These are phyloP conservation scores for Apocrypta bakeri DNA, from an alignment of 1,140 invertebrate genomes.

Conservation along the genomic window DNA sequence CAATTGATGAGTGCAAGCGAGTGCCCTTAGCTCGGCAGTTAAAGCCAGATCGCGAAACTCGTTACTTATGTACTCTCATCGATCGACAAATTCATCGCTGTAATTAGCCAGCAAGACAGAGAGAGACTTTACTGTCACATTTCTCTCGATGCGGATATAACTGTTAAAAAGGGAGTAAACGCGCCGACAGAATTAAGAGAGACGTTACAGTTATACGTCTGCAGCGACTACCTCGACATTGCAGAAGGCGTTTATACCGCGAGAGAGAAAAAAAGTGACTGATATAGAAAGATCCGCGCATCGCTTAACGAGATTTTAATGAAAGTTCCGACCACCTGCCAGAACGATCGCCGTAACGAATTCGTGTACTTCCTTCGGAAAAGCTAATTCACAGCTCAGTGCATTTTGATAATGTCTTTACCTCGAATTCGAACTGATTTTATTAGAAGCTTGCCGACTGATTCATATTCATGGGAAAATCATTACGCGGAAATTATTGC, in stretches of 20 bases:
- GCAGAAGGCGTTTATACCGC: too few species aligned
- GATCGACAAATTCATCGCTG: slow-evolving; percentile 45
- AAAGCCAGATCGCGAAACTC: slow-evolving; percentile 19
- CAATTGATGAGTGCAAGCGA: slow-evolving; percentile 24
- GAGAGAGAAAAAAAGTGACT: not conserved
- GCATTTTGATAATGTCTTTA: not conserved
- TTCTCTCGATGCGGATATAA: slow-evolving; percentile 28
- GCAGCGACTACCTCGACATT: not conserved
- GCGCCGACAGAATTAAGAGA: slow-evolving; percentile 20
- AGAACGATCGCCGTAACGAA: slow-evolving; percentile 28
- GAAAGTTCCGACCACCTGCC: slow-evolving; percentile 52
- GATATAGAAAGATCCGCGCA: not conserved
- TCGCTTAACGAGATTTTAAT: slow-evolving; percentile 62
- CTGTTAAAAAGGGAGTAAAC: slow-evolving; percentile 24
- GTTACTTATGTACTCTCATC: slow-evolving; percentile 41
- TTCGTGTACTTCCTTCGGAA: not conserved
- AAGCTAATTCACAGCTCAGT: not conserved
- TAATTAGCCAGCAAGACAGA: slow-evolving; percentile 35
- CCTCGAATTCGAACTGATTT: not conserved
- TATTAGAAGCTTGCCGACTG: not conserved
- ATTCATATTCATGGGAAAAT: not conserved
- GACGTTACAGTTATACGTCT: slow-evolving; percentile 1
- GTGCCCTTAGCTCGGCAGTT: slow-evolving; percentile 11
- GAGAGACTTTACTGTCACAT: slow-evolving; percentile 22
- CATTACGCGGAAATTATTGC: not conserved